These are phyloP conservation scores for Sinohyriopsis cumingii DNA, from an alignment of 2,888 invertebrate species.

Conservation along the genomic window DNA sequence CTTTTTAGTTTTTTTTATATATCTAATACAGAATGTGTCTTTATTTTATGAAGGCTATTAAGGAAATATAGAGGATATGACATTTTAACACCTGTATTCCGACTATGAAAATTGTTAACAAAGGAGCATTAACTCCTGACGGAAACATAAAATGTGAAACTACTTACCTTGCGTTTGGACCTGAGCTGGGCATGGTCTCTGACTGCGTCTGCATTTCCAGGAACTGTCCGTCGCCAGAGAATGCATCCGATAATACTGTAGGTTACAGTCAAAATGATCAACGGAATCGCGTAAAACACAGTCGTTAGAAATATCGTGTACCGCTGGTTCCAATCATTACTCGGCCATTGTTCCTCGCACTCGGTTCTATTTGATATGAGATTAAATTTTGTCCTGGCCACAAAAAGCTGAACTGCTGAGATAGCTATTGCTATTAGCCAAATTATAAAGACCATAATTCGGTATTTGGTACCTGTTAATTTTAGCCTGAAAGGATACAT, in stretches of 20 bases:
- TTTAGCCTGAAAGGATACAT: conserved; percentile 58
- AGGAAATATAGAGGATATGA: no score
- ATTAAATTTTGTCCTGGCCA: conserved; percentile 44
- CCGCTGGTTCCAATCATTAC: conserved; percentile 38
- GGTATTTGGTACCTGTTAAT: conserved; percentile 69
- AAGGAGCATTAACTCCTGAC: no score
- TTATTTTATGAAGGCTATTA: no score
- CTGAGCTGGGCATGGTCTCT: conserved; percentile 71
- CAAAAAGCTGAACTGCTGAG: conserved; percentile 70
- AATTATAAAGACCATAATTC: conserved; percentile 69
- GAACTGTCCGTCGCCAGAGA: conserved; percentile 72
- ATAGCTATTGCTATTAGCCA: conserved; percentile 71
- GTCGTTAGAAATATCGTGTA: conserved; percentile 61
- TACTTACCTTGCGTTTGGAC: conserved; percentile 72
- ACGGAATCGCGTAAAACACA: conserved; percentile 69
- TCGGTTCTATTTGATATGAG: conserved; percentile 32
- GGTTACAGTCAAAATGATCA: conserved; percentile 71
- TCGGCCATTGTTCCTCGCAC: conserved; percentile 60
- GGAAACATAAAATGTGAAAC: no score
- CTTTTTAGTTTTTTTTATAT: no score
- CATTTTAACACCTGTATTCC: no score
- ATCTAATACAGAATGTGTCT: no score
- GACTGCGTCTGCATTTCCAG: conserved; percentile 72
- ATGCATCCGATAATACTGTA: conserved; percentile 72
- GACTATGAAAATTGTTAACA: no score